Conservation (phyloP, 53 echinoderm and acorn worm species). For the Echinometra lucunter region DNA sequence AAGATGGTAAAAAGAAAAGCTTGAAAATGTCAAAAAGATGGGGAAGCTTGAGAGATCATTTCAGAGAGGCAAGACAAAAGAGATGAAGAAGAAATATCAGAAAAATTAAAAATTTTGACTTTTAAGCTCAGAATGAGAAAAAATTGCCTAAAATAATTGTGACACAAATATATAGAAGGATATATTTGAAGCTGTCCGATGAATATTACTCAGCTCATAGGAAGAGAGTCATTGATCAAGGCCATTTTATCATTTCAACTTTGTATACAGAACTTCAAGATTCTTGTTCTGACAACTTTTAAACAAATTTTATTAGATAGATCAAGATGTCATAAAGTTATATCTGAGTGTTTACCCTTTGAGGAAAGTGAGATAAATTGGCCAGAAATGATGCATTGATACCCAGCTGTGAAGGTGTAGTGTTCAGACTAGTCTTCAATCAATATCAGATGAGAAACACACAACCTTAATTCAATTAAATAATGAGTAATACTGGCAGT, state of each 20-base stretch:
- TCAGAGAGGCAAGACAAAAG: not conserved
- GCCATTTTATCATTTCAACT: not conserved
- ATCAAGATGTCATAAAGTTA: not conserved
- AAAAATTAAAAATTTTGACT: not conserved
- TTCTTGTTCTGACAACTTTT: not conserved
- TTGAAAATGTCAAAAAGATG: not conserved
- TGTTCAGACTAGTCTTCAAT: slow-evolving; percentile 33
- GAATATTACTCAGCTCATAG: not conserved
- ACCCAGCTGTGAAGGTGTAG: slow-evolving; percentile 36
- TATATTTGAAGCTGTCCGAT: not conserved
- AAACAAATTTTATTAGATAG: not conserved
- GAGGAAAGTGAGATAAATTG: slow-evolving; percentile 39
- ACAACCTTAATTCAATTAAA: slow-evolving; percentile 35
- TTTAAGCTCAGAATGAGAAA: not conserved
- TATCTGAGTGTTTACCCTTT: not conserved
- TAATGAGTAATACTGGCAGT: not conserved
- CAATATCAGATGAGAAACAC: slow-evolving; percentile 44
- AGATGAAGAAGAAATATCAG: not conserved
- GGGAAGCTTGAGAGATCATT: not conserved
- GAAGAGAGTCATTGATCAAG: not conserved
- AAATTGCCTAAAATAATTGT: not conserved
- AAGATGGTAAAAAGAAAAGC: not conserved
- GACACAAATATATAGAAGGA: not conserved
- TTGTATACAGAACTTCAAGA: not conserved
- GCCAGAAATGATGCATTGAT: slow-evolving; percentile 36